Evolutionary conservation across 1,140 invertebrate species (phyloP), one percentile per base, ranked within the genome.

Genomic region (Agrypnia vestita): DNA sequence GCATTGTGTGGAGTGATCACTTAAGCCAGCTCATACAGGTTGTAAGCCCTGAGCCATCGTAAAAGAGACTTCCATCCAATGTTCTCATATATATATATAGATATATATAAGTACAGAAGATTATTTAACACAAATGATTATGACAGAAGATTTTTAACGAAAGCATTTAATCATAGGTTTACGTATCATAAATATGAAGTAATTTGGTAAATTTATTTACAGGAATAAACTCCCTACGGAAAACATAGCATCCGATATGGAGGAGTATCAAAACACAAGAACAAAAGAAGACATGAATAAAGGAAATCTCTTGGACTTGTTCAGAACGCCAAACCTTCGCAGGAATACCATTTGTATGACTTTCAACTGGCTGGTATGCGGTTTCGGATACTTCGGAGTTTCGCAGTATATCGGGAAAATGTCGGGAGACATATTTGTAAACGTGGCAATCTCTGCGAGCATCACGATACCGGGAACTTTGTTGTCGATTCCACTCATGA

Each of bases 361-460:
- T 46, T 92, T 93, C 80, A 92, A 93, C 78, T 95, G 94, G 94
- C 82, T 94, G 6, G 91, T 93, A 0, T 93, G 93, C 76, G 94
- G 94, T 25, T 91, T 95, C 84, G 93, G 93, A 72, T 93, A 95
- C 82, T 95, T 94, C 83, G 94, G 94, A 0, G 92, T 94, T 12
- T 93, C 94, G 0, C 94, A 95, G 84, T 95, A 94, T 82, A 92
- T 95, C 17, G 92, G 93, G 0, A 91, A 93, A 80, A 85, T 94
- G 11, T 93, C 92, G 21, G 94, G 93, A 4, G 88, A 95, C 85
- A 92, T 94, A 46, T 95, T 95, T 84, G 25, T 93, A 0, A 95
- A 95, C 84, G 93, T 95, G 7, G 90, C 93, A 0, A 84, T 93
- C 0, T 94, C 93, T 44, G 93, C 92, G 44, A 78, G 77, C 3